Evolutionary conservation across 2,888 invertebrate species (phyloP), one percentile per base, ranked within the genome.

Genomic region (Sesia bembeciformis): DNA sequence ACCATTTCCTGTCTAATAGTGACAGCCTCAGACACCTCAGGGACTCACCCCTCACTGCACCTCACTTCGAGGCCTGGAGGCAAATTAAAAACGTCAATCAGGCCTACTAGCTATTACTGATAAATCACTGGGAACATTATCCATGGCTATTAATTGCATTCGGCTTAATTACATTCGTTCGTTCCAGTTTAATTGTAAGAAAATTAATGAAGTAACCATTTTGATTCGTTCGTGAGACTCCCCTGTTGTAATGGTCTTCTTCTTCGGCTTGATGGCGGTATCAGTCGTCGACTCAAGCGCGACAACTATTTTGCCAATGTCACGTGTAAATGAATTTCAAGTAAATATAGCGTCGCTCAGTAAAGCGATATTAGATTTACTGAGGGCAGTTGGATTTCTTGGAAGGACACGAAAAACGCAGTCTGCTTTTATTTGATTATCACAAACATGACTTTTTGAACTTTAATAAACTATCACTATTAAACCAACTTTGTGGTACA

Each of bases 61-160:
- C 53, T 61, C 57, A 58, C 58, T 57, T 63, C 61, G 58, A 62
- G 59, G 65, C 58, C 66, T 64, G 59, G 66, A 64, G 63, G 72
- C 59, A 74, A 79, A 80, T 84, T 83, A 84, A 86, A 87, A 84
- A 81, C 81, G 86, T 84, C 85, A 84, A 84, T 87, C 87, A 86
- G 64, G 64, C 63, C 70, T 67, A 65, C 72, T 71, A 74, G 74
- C 77, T 80, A 77, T 78, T 74, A 79, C 80, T 81, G 78, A 84
- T 84, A 82, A 81, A 82, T 84, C 82, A 81, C 76, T 62, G 66
- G 67, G 67, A 66, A 78, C 70, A 79, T 82, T 85, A 82, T 78
- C 78, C 77, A 70, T 67, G 66, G 74, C 78, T 78, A 82, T 52
- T 52, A 52, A 84, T 82, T 83, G 80, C 78, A 81, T 74, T 78